These are phyloP conservation scores for Anthopleura sola DNA, from an alignment of 64 coral and sea anemone genomes.

Conservation along the genomic window DNA sequence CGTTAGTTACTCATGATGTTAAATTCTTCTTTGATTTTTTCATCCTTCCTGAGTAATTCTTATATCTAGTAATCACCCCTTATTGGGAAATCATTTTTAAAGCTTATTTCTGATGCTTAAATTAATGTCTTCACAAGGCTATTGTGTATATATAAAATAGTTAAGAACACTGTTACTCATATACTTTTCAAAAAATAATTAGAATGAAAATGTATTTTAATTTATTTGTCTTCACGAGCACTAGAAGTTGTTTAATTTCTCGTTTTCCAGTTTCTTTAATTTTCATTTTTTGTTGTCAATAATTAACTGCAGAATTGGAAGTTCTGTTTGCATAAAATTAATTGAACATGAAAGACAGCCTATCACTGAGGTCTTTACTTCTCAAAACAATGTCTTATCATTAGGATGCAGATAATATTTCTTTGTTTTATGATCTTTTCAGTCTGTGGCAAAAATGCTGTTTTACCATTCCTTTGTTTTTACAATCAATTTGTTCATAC, in stretches of 20 bases:
- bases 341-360: background rate
- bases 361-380: background rate
- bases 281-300: background rate
- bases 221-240: background rate
- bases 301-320: background rate
- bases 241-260: background rate
- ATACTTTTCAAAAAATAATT: background rate
- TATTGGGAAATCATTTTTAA: too few species aligned
- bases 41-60: background rate
- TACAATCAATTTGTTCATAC: background rate
- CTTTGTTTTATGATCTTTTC: background rate
- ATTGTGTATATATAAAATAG: too few species aligned
- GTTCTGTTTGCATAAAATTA: conserved; percentile 16
- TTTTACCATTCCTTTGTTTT: background rate
- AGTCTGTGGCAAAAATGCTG: background rate
- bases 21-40: background rate
- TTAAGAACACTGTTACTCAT: background rate
- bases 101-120: too few species aligned
- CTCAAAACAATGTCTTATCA: background rate
- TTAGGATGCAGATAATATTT: background rate
- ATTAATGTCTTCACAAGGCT: too few species aligned
- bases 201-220: background rate
- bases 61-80: background rate
- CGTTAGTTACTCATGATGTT: background rate
- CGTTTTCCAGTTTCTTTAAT: background rate